A percentile compares a stretch with the other conserved stretches of the same genome.
Evolutionary conservation across 2,888 invertebrate genomes (phyloP).

Genomic region (Neuroscelio doddi): DNA sequence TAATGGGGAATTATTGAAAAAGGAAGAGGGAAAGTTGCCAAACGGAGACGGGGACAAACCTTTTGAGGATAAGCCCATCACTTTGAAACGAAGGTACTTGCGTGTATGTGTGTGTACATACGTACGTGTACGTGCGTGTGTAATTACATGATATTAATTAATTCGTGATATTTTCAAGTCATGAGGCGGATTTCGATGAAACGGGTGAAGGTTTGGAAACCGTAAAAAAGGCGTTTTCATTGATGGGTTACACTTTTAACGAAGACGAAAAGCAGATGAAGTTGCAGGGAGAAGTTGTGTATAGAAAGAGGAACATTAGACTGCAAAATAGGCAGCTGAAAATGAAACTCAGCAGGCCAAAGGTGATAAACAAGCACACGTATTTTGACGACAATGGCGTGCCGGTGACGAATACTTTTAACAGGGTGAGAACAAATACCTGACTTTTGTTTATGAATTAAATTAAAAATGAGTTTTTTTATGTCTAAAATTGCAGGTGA

Average conservation of each 20-base stretch:
- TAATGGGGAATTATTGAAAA: slow-evolving; percentile 14
- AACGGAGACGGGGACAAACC: slow-evolving; percentile 73
- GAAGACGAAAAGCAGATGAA: slow-evolving; percentile 59
- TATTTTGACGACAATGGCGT: slow-evolving; percentile 81
- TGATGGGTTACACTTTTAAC: slow-evolving; percentile 75
- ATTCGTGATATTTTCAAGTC: slow-evolving; percentile 74
- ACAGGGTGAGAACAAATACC: slow-evolving; percentile 61
- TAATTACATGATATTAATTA: too few relatives aligned
- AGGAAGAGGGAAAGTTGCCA: not conserved
- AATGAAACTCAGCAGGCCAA: slow-evolving; percentile 71
- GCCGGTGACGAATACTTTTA: slow-evolving; percentile 69
- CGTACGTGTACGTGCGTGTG: too few relatives aligned
- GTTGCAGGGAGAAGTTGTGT: slow-evolving; percentile 76
- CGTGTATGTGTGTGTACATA: too few relatives aligned
- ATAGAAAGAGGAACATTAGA: slow-evolving; percentile 77
- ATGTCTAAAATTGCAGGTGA: slow-evolving; percentile 56
- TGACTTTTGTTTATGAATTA: too few relatives aligned
- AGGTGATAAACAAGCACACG: slow-evolving; percentile 75
- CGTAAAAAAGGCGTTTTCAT: slow-evolving; percentile 78
- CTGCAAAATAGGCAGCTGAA: slow-evolving; percentile 75
- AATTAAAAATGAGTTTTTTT: too few relatives aligned
- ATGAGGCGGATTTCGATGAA: slow-evolving; percentile 74
- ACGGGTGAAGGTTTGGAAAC: slow-evolving; percentile 73
- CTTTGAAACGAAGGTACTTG: slow-evolving; percentile 75
- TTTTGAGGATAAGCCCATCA: slow-evolving; percentile 74